These are phyloP conservation scores for Pedionomus torquatus DNA, from an alignment of 2,113 vertebrate genomes.

Conservation along the genomic window DNA sequence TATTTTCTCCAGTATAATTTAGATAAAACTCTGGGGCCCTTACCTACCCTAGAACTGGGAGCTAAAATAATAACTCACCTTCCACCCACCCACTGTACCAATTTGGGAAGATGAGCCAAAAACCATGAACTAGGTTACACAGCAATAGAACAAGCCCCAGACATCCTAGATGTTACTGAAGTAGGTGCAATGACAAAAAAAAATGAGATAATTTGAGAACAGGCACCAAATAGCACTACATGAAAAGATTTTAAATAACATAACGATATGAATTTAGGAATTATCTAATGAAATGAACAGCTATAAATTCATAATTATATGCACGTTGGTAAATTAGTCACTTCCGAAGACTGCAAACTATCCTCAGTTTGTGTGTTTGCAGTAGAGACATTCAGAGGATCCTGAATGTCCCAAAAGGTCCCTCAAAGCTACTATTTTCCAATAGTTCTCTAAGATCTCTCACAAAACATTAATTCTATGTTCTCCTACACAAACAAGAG, in stretches of 20 bases:
- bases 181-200: background rate
- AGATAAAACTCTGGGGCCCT: slow-evolving; percentile 57
- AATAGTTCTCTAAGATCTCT: background rate
- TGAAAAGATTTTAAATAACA: background rate
- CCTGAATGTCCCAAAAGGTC: background rate
- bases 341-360: background rate
- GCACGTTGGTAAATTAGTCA: background rate
- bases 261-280: background rate
- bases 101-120: slow-evolving; percentile 17
- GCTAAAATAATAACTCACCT: slow-evolving; percentile 62
- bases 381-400: background rate
- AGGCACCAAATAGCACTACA: background rate
- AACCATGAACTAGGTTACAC: slow-evolving; percentile 35
- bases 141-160: background rate
- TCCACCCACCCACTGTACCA: background rate
- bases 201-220: background rate
- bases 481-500: background rate
- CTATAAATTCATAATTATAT: background rate
- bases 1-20: slow-evolving; percentile 31
- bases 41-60: slow-evolving; percentile 58
- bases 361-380: background rate
- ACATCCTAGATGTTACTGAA: slow-evolving; percentile 16
- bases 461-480: background rate
- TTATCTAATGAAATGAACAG: background rate
- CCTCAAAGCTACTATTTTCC: background rate